Conservation (phyloP, 2,113 vertebrate genomes). For the Istiophorus platypterus region DNA sequence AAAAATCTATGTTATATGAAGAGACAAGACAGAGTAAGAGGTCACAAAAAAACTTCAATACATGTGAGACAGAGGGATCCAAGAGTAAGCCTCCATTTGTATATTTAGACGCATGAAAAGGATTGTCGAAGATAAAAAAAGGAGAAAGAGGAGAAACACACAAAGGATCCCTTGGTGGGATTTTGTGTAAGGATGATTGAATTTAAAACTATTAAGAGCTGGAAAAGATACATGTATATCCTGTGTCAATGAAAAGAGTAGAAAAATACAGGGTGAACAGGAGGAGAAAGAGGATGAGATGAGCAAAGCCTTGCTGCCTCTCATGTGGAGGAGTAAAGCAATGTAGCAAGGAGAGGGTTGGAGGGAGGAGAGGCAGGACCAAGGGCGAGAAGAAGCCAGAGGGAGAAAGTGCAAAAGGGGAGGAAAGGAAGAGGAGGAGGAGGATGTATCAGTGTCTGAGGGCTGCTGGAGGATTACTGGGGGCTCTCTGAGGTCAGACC, state of each 20-base stretch:
- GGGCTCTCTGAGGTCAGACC: conserved; percentile 80
- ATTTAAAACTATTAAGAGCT: not conserved
- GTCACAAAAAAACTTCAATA: not conserved
- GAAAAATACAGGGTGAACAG: not conserved
- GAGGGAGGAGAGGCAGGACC: conserved; percentile 38
- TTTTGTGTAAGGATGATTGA: not conserved
- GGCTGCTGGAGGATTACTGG: conserved; percentile 81
- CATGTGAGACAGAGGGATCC: not conserved
- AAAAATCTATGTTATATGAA: not conserved
- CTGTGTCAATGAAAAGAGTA: not conserved
- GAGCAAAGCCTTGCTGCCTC: not conserved
- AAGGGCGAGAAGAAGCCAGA: conserved; percentile 45
- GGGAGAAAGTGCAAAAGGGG: conserved; percentile 68
- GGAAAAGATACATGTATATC: not conserved
- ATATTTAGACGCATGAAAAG: not conserved
- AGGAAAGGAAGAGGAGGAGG: conserved; percentile 71
- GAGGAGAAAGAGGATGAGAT: not conserved
- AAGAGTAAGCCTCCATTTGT: not conserved
- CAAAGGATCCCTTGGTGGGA: not conserved
- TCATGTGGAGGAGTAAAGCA: conserved; percentile 18
- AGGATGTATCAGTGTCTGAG: conserved; percentile 84
- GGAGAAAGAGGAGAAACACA: not conserved
- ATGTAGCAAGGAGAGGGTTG: conserved; percentile 36
- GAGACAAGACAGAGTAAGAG: not conserved
- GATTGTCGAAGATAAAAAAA: not conserved